Conservation (phyloP, 2,797 vertebrate genomes). For the Gobio occitaniae region DNA sequence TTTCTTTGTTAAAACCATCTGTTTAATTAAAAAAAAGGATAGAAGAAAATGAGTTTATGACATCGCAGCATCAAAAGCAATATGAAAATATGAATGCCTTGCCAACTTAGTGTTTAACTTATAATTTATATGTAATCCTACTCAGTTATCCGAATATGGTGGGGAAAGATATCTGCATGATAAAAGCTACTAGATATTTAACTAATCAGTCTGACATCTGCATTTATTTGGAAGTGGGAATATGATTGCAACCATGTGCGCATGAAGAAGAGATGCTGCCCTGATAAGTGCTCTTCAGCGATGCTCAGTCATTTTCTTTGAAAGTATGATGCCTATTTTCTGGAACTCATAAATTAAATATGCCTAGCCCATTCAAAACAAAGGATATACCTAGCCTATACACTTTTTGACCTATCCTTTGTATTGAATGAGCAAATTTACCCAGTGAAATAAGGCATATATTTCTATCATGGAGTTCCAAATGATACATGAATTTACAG, state of each 20-base stretch:
- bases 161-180: background rate
- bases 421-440: constrained; percentile 4
- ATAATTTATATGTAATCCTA: constrained; percentile 57
- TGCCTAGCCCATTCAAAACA: background rate
- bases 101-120: constrained; percentile 58
- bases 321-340: background rate
- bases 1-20: constrained; percentile 78
- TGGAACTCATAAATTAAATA: background rate
- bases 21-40: constrained; percentile 74
- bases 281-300: constrained; percentile 28
- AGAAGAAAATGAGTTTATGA: constrained; percentile 62
- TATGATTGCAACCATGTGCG: constrained; percentile 61
- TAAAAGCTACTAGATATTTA: constrained; percentile 44
- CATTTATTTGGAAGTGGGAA: constrained; percentile 31
- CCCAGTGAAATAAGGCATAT: background rate
- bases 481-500: background rate
- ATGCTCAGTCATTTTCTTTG: background rate
- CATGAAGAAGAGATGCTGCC: constrained; percentile 50
- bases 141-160: constrained; percentile 33
- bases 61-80: constrained; percentile 59
- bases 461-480: background rate
- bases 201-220: constrained; percentile 50
- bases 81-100: constrained; percentile 44
- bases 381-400: too few relatives aligned
- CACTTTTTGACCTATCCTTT: background rate